Evolutionary conservation across 2,797 vertebrate genomes (phyloP), one percentile per base, ranked within the genome.

Genomic region (Steatocranus sp.): DNA sequence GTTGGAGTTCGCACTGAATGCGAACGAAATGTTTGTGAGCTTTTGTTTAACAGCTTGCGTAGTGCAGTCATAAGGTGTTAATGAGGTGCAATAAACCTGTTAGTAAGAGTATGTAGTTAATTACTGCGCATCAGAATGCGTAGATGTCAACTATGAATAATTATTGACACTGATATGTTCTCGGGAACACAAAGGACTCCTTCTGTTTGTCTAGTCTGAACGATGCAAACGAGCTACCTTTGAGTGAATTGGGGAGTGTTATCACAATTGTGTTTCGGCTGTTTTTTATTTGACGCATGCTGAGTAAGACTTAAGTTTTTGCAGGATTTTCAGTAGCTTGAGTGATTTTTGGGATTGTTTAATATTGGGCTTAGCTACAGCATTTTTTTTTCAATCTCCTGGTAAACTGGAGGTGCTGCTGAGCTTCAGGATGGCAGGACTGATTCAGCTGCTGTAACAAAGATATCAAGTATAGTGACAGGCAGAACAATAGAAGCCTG

Each of bases 401-500:
- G 43, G 25, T 49, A 73, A 73, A 73, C 68, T 73, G 43, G 43
- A 73, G 43, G 43, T 73, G 17, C 66, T 48, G 25, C 43, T 48
- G 68, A 84, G 66, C 83, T 81, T 20, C 61, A 53, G 18, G 25
- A 61, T 49, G 61, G 54, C 58, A 73, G 20, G 30, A 79, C 75
- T 85, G 83, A 88, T 91, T 88, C 80, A 86, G 61, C 82, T 68
- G 14, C 51, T 76, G 30, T 68, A 84, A 79, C 56, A 81, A 86
- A 84, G 75, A 82, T 50, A 79, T 76, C 77, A 75, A 38, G 58
- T 20, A 27, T 34, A 63, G 50, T 78, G 63, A 83, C 81, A 82
- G 70, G 54, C 51, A 78, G 84, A 80, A 86, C 61, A 84, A 85
- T 79, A 38, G 66, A 56, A 23, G 34, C 11, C 38, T 38, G 34